These are phyloP conservation scores for Gobio occitaniae DNA, from an alignment of 2,797 vertebrate genomes.

Conservation along the genomic window DNA sequence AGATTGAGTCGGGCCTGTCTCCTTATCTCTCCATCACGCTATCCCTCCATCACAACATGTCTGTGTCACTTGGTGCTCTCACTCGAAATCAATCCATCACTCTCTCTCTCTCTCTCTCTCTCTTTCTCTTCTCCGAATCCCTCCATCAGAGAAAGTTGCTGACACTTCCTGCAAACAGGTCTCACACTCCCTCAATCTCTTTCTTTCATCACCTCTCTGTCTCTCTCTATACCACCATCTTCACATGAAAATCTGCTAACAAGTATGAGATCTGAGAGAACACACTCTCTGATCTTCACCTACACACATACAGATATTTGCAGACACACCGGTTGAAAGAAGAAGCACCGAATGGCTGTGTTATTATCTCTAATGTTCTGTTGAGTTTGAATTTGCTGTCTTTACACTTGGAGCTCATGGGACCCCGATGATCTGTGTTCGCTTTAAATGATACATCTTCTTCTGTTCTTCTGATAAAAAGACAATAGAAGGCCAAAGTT, in stretches of 20 bases:
- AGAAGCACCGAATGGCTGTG: neutral
- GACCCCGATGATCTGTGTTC: neutral
- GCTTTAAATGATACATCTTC: neutral
- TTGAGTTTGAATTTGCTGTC: neutral
- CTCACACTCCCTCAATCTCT: constrained; percentile 28
- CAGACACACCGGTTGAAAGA: constrained; percentile 21
- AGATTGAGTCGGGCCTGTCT: constrained; percentile 40
- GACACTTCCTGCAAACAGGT: constrained; percentile 36
- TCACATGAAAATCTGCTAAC: constrained; percentile 40
- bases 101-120: constrained; percentile 56
- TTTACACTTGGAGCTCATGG: neutral
- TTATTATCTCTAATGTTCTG: constrained; percentile 24
- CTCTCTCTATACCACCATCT: constrained; percentile 17
- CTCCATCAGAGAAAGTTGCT: constrained; percentile 39
- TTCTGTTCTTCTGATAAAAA: neutral
- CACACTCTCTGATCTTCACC: constrained; percentile 29
- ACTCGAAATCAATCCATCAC: constrained; percentile 55
- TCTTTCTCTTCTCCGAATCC: constrained; percentile 21
- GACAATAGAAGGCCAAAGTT: neutral
- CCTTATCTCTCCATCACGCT: constrained; percentile 41
- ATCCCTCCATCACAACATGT: constrained; percentile 43
- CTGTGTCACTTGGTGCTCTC: constrained; percentile 54
- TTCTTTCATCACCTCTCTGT: constrained; percentile 30
- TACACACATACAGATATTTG: constrained; percentile 25
- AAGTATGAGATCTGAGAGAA: constrained; percentile 42